Percentiles rank a stretch among this genome's conserved stretches.
phyloP scores from a whole-genome alignment of 1,140 invertebrate species.

The Drosophila pseudoananassae region DNA sequence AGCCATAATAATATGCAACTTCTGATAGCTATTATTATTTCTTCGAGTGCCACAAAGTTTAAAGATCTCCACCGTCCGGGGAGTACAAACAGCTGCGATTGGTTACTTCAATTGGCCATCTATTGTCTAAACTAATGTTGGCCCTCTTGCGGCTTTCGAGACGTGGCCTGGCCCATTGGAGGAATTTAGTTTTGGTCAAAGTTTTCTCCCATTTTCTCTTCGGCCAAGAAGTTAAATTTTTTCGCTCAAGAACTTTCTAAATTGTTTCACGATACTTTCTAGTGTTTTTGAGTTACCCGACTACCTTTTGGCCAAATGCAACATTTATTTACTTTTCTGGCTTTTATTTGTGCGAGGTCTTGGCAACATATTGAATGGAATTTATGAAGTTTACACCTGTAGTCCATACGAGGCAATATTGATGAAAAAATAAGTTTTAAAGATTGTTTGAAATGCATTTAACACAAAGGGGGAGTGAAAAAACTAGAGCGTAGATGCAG shows the following conservation, averaged over 20 bases:
- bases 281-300: conserved; percentile 1
- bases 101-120: conserved; percentile 34
- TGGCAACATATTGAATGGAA: conserved; percentile 34
- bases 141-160: conserved; percentile 22
- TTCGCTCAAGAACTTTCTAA: conserved; percentile 35
- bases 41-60: not conserved
- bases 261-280: conserved; percentile 37
- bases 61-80: not conserved
- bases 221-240: conserved; percentile 40
- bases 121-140: conserved; percentile 35
- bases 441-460: too few relatives aligned
- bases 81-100: not conserved
- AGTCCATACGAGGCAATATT: conserved; percentile 7
- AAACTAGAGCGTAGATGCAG: too few relatives aligned
- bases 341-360: conserved; percentile 24
- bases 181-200: conserved; percentile 28
- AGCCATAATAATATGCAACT: not conserved
- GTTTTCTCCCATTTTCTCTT: conserved; percentile 13
- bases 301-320: conserved; percentile 29
- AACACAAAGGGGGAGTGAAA: too few relatives aligned
- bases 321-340: conserved; percentile 14
- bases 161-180: conserved; percentile 11
- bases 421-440: not conserved
- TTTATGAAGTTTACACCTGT: conserved; percentile 27
- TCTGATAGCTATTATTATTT: not conserved